phyloP scores from a whole-genome alignment of 1,140 invertebrate species.

The Druon quercuslanigerum region DNA sequence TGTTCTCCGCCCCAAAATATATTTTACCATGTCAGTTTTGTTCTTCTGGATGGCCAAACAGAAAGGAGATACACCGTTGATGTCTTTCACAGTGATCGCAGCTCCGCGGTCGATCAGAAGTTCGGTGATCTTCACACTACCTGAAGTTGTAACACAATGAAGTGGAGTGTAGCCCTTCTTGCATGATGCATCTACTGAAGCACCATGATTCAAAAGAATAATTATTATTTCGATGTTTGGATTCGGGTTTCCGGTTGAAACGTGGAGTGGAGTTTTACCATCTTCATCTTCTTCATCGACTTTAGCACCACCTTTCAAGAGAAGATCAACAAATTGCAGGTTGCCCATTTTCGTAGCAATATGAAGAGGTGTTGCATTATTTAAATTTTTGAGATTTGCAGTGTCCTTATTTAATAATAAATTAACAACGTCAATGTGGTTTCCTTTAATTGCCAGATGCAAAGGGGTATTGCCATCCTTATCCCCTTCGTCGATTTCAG shows the following conservation, averaged over 20 bases:
- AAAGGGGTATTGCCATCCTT: neutral
- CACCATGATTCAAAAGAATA: neutral
- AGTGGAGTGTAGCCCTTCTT: too few relatives aligned
- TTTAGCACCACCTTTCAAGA: neutral
- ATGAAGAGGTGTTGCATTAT: neutral
- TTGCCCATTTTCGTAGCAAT: neutral
- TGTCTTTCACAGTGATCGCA: neutral
- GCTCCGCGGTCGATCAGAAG: neutral
- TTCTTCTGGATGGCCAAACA: neutral
- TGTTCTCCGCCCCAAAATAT: neutral
- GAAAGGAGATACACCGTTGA: neutral
- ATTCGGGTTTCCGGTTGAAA: neutral
- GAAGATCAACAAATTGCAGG: neutral
- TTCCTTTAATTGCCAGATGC: constrained; percentile 11
- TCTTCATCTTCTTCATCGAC: neutral
- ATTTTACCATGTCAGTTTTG: neutral
- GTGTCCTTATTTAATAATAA: neutral
- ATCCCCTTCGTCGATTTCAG: neutral
- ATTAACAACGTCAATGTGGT: neutral
- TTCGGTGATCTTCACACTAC: too few relatives aligned
- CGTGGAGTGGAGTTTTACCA: neutral
- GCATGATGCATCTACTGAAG: neutral
- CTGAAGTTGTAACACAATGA: too few relatives aligned
- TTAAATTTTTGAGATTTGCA: neutral
- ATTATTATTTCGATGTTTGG: neutral